phyloP scores from a whole-genome alignment of 2,888 invertebrate genomes.

The Drosophila monieri region DNA sequence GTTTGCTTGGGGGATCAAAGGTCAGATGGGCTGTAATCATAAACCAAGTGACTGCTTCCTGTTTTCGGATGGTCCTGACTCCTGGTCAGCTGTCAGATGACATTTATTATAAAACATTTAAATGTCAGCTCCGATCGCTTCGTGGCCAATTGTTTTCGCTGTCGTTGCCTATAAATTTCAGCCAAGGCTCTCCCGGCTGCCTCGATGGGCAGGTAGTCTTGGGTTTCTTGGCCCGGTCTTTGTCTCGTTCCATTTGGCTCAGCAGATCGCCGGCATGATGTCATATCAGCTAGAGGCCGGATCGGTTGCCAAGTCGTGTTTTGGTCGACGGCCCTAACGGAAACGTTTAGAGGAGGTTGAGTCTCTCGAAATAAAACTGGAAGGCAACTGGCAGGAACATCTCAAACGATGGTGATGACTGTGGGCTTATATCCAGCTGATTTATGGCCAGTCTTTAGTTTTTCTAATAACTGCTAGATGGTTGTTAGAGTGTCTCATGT shows the following conservation, averaged over 20 bases:
- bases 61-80: too few relatives aligned
- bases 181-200: background rate
- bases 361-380: conserved; percentile 1
- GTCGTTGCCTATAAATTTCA: conserved; percentile 42
- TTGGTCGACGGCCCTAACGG: conserved; percentile 17
- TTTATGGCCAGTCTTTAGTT: conserved; percentile 16
- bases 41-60: conserved; percentile 51
- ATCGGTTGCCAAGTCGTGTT: conserved; percentile 27
- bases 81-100: conserved; percentile 61
- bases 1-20: conserved; percentile 39
- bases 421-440: conserved; percentile 2
- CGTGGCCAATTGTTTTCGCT: conserved; percentile 49
- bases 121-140: conserved; percentile 50
- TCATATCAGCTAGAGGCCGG: conserved; percentile 52
- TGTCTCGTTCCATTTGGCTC: conserved; percentile 56
- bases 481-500: background rate
- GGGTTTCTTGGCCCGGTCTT: conserved; percentile 25
- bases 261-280: conserved; percentile 62
- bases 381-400: background rate
- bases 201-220: conserved; percentile 31
- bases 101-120: conserved; percentile 66
- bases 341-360: conserved; percentile 21
- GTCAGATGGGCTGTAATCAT: conserved; percentile 68
- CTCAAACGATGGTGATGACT: conserved; percentile 5
- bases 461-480: background rate